Evolutionary conservation across 2,797 vertebrate genomes (phyloP).

Genomic region (Nyctalus aviator): DNA sequence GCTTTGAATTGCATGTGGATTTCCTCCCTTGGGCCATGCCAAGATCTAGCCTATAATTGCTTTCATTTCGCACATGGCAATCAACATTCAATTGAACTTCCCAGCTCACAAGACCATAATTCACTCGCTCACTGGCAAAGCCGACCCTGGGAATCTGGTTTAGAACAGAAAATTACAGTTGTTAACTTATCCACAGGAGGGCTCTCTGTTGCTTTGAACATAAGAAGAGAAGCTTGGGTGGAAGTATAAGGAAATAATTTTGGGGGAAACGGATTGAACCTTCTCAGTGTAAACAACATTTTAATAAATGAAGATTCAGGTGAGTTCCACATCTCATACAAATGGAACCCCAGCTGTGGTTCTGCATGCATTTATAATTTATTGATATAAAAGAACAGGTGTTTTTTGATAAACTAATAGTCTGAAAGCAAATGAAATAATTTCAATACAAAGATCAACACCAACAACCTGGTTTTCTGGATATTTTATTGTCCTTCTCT

Average conservation of each 20-base stretch:
- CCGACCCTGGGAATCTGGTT: not conserved
- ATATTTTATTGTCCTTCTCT: not conserved
- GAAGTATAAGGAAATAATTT: not conserved
- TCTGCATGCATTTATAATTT: not conserved
- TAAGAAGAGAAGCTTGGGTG: not conserved
- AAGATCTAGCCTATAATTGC: not conserved
- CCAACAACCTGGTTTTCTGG: not conserved
- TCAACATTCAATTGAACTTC: not conserved
- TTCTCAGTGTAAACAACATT: not conserved
- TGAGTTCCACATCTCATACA: not conserved
- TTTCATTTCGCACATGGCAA: not conserved
- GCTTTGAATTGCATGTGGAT: not conserved
- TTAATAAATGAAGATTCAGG: not conserved
- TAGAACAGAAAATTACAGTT: slow-evolving; percentile 42
- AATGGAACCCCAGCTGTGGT: not conserved
- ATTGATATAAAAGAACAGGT: not conserved
- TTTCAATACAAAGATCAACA: not conserved
- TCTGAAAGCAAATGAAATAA: not conserved
- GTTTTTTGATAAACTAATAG: not conserved
- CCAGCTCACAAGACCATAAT: not conserved
- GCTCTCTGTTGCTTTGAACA: slow-evolving; percentile 24
- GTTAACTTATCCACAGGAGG: slow-evolving; percentile 48
- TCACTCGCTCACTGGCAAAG: not conserved
- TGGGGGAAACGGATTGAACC: not conserved
- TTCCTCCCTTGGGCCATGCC: not conserved